Percentiles rank a stretch among this genome's conserved stretches.
phyloP scores from a whole-genome alignment of 2,888 invertebrate species.

The Stegophylla sp. region DNA sequence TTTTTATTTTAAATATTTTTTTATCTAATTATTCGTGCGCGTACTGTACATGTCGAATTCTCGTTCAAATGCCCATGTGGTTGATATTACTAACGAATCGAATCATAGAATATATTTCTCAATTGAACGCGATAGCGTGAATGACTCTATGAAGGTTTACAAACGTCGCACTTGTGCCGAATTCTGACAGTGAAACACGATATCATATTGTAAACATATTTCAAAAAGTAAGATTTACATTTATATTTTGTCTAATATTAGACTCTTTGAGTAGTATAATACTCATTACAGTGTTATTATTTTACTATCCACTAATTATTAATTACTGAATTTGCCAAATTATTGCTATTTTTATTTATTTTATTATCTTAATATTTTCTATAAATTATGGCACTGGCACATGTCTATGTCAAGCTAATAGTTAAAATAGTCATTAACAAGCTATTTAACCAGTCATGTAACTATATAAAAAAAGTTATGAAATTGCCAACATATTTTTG shows the following conservation, averaged over 20 bases:
- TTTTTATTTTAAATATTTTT: not conserved
- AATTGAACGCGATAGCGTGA: not conserved
- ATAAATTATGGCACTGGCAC: constrained; percentile 21
- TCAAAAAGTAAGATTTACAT: constrained; percentile 16
- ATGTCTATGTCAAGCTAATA: not conserved
- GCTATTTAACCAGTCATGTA: constrained; percentile 11
- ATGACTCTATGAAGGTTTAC: constrained; percentile 2
- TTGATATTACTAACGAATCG: not conserved
- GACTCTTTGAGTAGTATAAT: not conserved
- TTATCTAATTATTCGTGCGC: not conserved
- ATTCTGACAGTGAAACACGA: constrained; percentile 4
- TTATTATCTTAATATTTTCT: no score
- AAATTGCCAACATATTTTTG: constrained; percentile 37
- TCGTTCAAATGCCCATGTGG: no score
- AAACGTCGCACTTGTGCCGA: not conserved
- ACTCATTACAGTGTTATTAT: not conserved
- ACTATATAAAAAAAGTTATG: not conserved
- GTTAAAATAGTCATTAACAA: constrained; percentile 28
- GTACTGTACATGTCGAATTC: not conserved
- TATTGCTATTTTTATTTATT: no score
- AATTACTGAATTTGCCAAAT: constrained; percentile 35
- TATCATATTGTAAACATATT: constrained; percentile 4
- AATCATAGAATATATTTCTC: not conserved
- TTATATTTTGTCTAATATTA: constrained; percentile 32
- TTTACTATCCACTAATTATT: constrained; percentile 13